These are phyloP conservation scores for Merluccius polli DNA, from an alignment of 2,797 vertebrate species.

Conservation along the genomic window DNA sequence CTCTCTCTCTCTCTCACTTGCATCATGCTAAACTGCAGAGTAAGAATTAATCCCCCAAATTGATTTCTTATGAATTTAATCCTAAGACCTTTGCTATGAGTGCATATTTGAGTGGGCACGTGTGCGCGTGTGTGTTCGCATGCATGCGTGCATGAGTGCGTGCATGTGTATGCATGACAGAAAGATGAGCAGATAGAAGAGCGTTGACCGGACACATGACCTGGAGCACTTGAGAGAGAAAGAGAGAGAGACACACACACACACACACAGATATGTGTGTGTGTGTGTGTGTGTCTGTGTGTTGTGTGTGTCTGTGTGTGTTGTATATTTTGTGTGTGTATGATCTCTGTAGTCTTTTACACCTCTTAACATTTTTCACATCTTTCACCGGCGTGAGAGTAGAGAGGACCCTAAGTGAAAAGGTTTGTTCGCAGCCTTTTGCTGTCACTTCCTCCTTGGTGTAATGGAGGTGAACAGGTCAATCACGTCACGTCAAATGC, in stretches of 20 bases:
- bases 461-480: background rate
- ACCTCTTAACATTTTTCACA: constrained; percentile 1
- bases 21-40: background rate
- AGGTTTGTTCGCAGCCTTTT: background rate
- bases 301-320: background rate
- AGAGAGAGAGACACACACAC: background rate
- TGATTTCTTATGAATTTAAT: background rate
- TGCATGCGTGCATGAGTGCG: background rate
- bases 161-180: background rate
- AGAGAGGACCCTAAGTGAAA: background rate
- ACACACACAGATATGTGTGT: background rate
- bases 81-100: background rate
- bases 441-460: background rate
- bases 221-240: constrained; percentile 5
- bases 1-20: background rate
- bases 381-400: background rate
- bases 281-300: background rate
- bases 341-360: background rate
- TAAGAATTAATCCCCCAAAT: background rate
- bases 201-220: background rate
- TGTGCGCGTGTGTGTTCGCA: background rate
- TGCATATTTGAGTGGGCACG: background rate
- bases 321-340: background rate
- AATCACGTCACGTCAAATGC: background rate
- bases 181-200: background rate